Evolutionary conservation across 92 coral and sea anemone genomes (phyloP).

Genomic region (Epizoanthus scotinus): DNA sequence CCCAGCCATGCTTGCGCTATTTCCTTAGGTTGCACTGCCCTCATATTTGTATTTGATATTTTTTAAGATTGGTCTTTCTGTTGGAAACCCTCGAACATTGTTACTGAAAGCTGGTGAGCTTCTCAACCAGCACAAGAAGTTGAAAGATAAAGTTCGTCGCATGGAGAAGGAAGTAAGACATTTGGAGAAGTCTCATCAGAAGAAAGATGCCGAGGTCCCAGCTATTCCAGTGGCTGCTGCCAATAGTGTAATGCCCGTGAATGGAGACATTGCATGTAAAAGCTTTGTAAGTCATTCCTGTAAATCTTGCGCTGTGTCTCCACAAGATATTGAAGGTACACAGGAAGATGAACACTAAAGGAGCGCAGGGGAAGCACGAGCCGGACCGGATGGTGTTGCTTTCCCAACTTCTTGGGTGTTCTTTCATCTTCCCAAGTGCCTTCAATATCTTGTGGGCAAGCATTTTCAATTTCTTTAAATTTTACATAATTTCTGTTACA

Average conservation of each 20-base stretch:
- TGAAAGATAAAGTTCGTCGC: constrained; percentile 78
- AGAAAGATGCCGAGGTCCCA: constrained; percentile 28
- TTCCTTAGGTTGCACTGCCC: no score
- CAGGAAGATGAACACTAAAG: no score
- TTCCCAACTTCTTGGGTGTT: no score
- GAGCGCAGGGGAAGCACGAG: no score
- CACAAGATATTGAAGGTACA: no score
- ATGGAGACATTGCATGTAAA: constrained; percentile 44
- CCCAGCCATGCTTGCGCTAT: no score
- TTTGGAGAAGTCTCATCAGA: constrained; percentile 61
- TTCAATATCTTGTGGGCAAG: no score
- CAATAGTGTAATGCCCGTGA: constrained; percentile 33
- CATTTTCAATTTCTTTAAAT: no score
- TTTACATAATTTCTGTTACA: no score
- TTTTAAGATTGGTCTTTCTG: constrained; percentile 75
- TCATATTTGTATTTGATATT: background rate
- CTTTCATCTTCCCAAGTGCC: no score
- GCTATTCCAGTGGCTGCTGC: background rate
- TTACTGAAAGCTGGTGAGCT: constrained; percentile 86
- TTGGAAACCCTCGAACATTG: constrained; percentile 79
- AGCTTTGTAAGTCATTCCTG: constrained; percentile 15
- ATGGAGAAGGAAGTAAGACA: constrained; percentile 83
- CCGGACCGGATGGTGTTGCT: no score
- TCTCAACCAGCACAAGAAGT: constrained; percentile 76
- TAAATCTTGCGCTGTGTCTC: no score